Percentiles rank a stretch among this genome's conserved stretches.
These are phyloP conservation scores for Hermaeophaga mercurialis DNA, from an alignment of 2,888 invertebrate genomes.

Conservation along the genomic window DNA sequence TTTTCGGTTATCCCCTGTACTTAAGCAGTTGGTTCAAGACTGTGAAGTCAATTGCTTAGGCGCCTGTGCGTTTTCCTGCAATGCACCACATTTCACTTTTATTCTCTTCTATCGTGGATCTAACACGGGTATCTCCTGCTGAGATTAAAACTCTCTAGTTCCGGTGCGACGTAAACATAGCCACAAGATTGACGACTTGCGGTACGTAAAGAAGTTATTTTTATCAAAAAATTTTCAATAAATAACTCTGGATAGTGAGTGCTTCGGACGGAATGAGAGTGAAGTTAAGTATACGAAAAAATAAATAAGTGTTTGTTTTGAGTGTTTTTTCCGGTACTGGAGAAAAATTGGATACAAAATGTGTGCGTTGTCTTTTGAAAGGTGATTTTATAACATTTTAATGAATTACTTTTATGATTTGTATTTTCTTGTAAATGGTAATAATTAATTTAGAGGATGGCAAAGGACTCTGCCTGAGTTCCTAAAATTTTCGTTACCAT, in stretches of 20 bases:
- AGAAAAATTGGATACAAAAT: neutral
- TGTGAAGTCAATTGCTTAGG: constrained; percentile 23
- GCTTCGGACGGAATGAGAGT: constrained; percentile 1
- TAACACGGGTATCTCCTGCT: neutral
- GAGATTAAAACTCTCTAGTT: neutral
- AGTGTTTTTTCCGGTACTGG: neutral
- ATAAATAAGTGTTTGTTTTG: neutral
- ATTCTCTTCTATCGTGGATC: constrained; percentile 1
- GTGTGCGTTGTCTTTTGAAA: too few relatives aligned
- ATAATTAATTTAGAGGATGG: too few relatives aligned
- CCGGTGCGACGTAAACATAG: constrained; percentile 1
- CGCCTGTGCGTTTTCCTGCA: constrained; percentile 37
- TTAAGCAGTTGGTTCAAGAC: too few relatives aligned
- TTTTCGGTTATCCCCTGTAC: too few relatives aligned
- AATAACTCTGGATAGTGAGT: neutral
- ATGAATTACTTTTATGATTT: neutral
- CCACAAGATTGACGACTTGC: constrained; percentile 1
- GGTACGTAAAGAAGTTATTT: constrained; percentile 2
- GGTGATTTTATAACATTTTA: too few relatives aligned
- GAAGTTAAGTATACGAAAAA: neutral
- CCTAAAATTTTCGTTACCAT: too few relatives aligned
- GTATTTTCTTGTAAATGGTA: too few relatives aligned
- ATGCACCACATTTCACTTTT: constrained; percentile 33
- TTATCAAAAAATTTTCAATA: constrained; percentile 6
- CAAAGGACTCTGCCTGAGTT: too few relatives aligned